Percentiles rank a stretch among this genome's conserved stretches.
Evolutionary conservation across 1,140 invertebrate genomes (phyloP).

Genomic region (Protaetia brevitarsis): DNA sequence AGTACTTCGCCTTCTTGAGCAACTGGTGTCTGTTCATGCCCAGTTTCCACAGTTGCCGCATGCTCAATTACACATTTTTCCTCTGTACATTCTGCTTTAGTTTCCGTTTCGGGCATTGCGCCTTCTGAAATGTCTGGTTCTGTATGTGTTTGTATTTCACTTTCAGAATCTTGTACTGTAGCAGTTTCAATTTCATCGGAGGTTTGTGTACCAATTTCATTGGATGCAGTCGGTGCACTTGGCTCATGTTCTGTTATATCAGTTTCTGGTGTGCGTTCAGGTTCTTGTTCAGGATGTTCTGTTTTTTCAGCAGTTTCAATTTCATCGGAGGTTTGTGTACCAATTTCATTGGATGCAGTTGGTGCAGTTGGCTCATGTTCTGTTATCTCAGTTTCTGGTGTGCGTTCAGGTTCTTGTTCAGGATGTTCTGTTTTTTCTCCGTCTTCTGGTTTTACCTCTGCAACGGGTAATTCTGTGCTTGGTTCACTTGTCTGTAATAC

Average conservation of each 20-base stretch:
- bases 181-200: not conserved
- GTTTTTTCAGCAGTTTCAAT: not conserved
- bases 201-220: conserved; percentile 16
- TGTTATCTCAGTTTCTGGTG: conserved; percentile 1
- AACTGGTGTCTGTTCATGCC: not conserved
- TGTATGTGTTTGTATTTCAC: not conserved
- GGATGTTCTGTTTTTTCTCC: not conserved
- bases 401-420: conserved; percentile 5
- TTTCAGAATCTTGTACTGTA: not conserved
- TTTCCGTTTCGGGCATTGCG: not conserved
- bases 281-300: not conserved
- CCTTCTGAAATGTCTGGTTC: not conserved
- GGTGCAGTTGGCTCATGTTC: conserved; percentile 4
- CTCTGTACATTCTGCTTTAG: conserved; percentile 2
- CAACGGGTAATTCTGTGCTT: not conserved
- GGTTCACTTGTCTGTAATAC: not conserved
- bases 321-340: conserved; percentile 8
- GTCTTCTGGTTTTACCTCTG: conserved; percentile 11
- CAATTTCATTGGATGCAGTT: conserved; percentile 2
- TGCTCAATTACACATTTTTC: not conserved
- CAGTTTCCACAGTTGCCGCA: not conserved
- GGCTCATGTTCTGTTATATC: conserved; percentile 5
- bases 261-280: not conserved
- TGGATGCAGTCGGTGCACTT: conserved; percentile 3
- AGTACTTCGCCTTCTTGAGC: not conserved